These are phyloP conservation scores for Erynnis tages DNA, from an alignment of 2,888 invertebrate genomes.

Conservation along the genomic window DNA sequence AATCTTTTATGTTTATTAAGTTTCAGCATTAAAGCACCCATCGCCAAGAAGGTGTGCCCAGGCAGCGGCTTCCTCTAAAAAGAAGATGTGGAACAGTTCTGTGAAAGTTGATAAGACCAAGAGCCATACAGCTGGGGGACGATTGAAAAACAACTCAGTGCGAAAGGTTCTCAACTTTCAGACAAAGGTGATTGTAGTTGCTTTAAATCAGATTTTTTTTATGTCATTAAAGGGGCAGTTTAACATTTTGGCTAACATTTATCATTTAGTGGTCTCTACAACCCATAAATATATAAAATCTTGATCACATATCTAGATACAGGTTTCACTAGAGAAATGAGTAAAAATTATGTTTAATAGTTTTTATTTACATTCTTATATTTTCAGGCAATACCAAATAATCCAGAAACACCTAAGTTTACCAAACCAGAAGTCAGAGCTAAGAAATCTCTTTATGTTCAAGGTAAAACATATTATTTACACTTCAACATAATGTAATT, in stretches of 20 bases:
- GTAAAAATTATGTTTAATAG: too few relatives aligned
- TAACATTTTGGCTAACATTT: too few relatives aligned
- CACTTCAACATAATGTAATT: too few relatives aligned
- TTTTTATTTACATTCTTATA: not conserved
- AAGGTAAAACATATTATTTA: conserved; percentile 47
- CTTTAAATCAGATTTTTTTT: not conserved
- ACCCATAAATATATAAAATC: too few relatives aligned
- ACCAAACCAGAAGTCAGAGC: conserved; percentile 51
- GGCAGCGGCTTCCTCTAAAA: conserved; percentile 44
- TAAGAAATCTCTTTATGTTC: conserved; percentile 51
- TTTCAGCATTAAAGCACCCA: conserved; percentile 51
- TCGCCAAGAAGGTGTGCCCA: conserved; percentile 44
- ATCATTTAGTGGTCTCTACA: too few relatives aligned
- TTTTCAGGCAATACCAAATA: conserved; percentile 50
- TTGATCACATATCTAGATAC: not conserved
- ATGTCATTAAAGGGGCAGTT: not conserved
- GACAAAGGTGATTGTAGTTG: conserved; percentile 51
- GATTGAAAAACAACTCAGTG: conserved; percentile 53
- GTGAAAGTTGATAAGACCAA: conserved; percentile 60
- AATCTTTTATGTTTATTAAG: not conserved
- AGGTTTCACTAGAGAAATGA: too few relatives aligned
- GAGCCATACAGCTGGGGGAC: conserved; percentile 54
- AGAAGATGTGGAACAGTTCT: conserved; percentile 68
- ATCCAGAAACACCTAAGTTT: conserved; percentile 51
- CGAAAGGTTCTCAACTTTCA: conserved; percentile 69